Base-by-base conservation (phyloP, 2,113 vertebrate species). In the Rhagologus leucostigma region DNA sequence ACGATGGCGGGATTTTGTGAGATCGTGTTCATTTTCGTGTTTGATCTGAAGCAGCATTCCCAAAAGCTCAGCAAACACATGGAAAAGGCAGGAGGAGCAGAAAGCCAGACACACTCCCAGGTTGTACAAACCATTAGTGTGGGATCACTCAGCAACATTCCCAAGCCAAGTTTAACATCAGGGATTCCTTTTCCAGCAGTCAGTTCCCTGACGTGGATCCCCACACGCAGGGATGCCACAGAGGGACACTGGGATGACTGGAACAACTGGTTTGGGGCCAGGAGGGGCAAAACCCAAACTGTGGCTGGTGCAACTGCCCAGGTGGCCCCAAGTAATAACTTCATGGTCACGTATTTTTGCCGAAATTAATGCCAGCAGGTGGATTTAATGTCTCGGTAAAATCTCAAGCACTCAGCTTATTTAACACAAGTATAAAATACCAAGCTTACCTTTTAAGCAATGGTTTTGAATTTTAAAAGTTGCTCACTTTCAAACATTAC, bases 191-290 rank as follows among this genome's bases (percentile, higher is more conserved):
- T 22, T 37, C 62, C 41, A 60, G 15, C n/a, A 30, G 3, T 20
- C 41, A 9, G 11, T 41, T 19, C 64, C 76, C 49, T 13, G 63
- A 16, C 0, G 0, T 11, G 69, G 52, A 73, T 41, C 37, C 42
- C 32, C 1, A 1, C 53, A 24, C 0, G 10, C 23, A 6, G 22
- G 24, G 55, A 64, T 30, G 39, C 60, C 46, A 37, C 55, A 42
- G 15, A 62, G 27, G 63, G 33, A 77, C 55, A 23, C 2, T 10
- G n/a, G 70, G 63, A 39, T 4, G 4, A 11, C 67, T 37, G 52
- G n/a, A 90, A 65, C 29, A 75, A 53, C 15, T 32, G 37, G 13
- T 69, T 35, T 69, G 60, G 46, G 75, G 44, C 23, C 13, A 5
- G 35, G 15, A 26, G 5, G 13, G 64, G 18, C 39, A 70, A 57